phyloP scores from a whole-genome alignment of 2,113 vertebrate genomes.

The Dicerorhinus sumatrensis region DNA sequence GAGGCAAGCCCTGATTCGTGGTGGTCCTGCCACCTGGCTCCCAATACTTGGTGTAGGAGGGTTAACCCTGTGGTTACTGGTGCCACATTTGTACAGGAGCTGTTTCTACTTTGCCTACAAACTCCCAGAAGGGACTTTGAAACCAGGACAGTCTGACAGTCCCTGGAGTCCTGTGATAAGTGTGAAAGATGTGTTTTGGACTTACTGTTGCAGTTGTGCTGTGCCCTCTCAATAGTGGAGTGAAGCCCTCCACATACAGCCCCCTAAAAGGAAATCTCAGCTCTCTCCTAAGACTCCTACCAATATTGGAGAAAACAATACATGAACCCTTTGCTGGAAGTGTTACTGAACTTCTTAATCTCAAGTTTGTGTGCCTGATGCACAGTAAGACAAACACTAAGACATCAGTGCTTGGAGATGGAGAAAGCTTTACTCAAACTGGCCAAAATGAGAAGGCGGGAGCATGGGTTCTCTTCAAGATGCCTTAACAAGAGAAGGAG shows the following conservation, averaged over 20 bases:
- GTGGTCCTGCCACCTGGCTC: not conserved
- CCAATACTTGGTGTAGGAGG: not conserved
- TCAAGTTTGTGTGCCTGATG: no score
- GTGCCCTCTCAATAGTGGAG: not conserved
- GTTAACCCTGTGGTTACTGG: not conserved
- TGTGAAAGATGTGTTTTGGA: not conserved
- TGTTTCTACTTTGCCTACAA: not conserved
- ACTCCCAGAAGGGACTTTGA: not conserved
- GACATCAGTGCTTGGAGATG: no score
- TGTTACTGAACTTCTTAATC: no score
- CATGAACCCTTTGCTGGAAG: not conserved
- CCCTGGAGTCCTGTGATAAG: not conserved
- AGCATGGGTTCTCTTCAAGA: no score
- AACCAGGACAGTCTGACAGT: not conserved
- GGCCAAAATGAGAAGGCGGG: no score
- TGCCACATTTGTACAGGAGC: not conserved
- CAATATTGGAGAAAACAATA: not conserved
- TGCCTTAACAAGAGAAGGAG: no score
- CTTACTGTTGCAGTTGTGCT: not conserved
- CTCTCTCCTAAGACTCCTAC: not conserved
- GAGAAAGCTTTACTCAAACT: no score
- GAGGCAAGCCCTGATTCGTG: not conserved
- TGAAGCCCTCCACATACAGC: not conserved
- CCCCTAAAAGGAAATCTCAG: not conserved
- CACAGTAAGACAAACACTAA: no score